Base-by-base conservation (phyloP, 2,113 vertebrate genomes). In the Chloebia gouldiae region DNA sequence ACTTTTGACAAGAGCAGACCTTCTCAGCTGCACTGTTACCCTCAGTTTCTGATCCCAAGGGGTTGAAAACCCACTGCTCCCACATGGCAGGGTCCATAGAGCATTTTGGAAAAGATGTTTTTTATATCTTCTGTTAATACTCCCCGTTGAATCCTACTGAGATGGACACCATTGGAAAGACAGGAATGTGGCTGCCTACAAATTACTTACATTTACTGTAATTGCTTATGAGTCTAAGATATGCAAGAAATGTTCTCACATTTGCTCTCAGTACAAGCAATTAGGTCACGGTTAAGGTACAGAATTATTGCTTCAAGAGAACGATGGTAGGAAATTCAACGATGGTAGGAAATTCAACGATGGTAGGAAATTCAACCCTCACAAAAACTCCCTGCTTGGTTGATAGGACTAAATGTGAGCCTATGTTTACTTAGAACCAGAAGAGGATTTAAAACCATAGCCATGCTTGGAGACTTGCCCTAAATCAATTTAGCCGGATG, bases 171-270 rank as follows among this genome's bases (percentile, higher is more conserved):
- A 33, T 10, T 45, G 51, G 22, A 49, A 80, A 88, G 39, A 79
- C 66, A 35, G 31, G 40, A 57, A 68, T 3, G n/a, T 0, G 1
- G 22, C 45, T 35, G 16, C 22, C 35, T 59, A 35, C 1, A 7
- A 59, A 35, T 35, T 57, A 35, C 56, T 35, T 59, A 35, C 49
- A 23, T 88, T 76, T 80, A 31, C 63, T 51, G 40, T 1, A 3
- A 37, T 19, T 40, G 28, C 16, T 65, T 57, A 61, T 0, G 0
- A 24, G 39, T 16, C 47, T 64, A 60, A 44, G 31, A 61, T 6
- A 31, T 1, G 4, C 31, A 22, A 86, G 31, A 83, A 77, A 53
- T 9, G 28, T 23, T 66, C 68, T 80, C 44, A 60, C 11, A 9
- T 45, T 68, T 79, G 33, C 23, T 86, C 35, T 64, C 49, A 56